phyloP scores from a whole-genome alignment of 1,140 invertebrate genomes.

The Danaus plexippus region DNA sequence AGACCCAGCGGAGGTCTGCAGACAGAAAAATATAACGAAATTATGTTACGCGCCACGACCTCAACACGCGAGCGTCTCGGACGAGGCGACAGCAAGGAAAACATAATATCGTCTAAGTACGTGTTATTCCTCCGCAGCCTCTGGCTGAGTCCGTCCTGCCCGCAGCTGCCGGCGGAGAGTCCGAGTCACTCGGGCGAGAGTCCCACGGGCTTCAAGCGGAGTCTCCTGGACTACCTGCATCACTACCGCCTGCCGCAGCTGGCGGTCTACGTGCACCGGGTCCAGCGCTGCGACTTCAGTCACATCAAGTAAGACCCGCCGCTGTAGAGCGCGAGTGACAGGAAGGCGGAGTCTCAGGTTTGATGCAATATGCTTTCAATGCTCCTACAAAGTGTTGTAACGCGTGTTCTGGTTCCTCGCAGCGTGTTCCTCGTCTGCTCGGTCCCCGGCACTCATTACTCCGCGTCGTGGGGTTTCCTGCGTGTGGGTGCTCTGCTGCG shows the following conservation, averaged over 20 bases:
- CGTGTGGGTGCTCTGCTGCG: conserved; percentile 77
- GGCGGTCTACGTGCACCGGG: conserved; percentile 80
- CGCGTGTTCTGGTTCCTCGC: neutral
- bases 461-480: conserved; percentile 80
- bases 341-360: too few relatives aligned
- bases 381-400: conserved; percentile 6
- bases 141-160: conserved; percentile 90
- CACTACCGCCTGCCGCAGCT: conserved; percentile 81
- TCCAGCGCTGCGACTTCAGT: conserved; percentile 86
- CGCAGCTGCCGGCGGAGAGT: conserved; percentile 71
- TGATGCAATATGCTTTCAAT: neutral
- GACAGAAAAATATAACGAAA: too few relatives aligned
- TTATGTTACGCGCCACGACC: too few relatives aligned
- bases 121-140: conserved; percentile 65
- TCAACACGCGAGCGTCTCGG: too few relatives aligned
- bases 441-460: conserved; percentile 84
- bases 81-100: too few relatives aligned
- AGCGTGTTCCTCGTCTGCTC: conserved; percentile 90
- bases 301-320: conserved; percentile 78
- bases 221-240: conserved; percentile 85
- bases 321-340: too few relatives aligned
- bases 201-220: conserved; percentile 87
- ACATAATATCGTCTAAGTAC: neutral
- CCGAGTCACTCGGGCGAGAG: conserved; percentile 82
- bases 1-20: too few relatives aligned